These are phyloP conservation scores for Stegastes partitus DNA, from an alignment of 2,113 vertebrate species.

Conservation along the genomic window DNA sequence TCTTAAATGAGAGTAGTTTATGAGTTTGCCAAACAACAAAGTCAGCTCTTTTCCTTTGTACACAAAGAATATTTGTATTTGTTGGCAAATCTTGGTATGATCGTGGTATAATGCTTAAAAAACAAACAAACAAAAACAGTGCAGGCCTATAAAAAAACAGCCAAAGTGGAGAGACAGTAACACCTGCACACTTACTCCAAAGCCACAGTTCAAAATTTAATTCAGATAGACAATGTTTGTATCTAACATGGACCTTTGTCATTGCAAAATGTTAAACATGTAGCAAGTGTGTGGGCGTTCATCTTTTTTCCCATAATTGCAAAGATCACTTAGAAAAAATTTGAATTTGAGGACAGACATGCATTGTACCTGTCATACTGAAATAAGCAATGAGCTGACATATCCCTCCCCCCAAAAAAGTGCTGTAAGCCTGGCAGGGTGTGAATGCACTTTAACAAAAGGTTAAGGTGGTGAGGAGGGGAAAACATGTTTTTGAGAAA, in stretches of 20 bases:
- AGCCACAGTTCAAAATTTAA: not conserved
- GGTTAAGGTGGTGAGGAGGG: constrained; percentile 3
- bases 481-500: constrained; percentile 12
- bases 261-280: not conserved
- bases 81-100: no score
- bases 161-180: constrained; percentile 1
- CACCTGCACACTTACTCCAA: not conserved
- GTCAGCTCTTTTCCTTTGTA: not conserved
- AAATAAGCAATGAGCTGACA: constrained; percentile 18
- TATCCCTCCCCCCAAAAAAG: not conserved
- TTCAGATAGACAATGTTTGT: not conserved
- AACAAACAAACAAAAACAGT: not conserved
- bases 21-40: not conserved
- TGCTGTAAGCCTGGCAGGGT: not conserved
- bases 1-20: not conserved
- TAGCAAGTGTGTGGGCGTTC: not conserved
- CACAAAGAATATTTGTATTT: not conserved
- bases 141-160: not conserved
- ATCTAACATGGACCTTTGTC: not conserved
- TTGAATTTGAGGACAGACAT: not conserved
- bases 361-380: not conserved
- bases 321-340: not conserved
- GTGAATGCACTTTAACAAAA: constrained; percentile 14
- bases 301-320: not conserved
- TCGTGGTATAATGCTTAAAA: no score